A percentile compares a stretch with the other conserved stretches of the same genome.
phyloP scores from a whole-genome alignment of 2,113 vertebrate genomes.

The Panthera uncia region DNA sequence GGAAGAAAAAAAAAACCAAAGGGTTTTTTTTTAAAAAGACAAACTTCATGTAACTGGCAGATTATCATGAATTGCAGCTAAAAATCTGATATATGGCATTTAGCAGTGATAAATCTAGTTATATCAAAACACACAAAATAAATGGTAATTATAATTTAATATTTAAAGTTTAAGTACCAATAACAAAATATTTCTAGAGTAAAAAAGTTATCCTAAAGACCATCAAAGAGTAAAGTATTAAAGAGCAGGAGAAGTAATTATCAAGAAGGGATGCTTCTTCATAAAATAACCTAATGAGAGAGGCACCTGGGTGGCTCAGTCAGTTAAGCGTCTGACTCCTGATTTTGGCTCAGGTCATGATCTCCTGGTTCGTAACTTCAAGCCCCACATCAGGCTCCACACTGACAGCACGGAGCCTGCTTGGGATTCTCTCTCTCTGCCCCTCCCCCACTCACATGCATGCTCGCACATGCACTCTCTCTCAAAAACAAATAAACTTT shows the following conservation, averaged over 20 bases:
- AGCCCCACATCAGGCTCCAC: no score
- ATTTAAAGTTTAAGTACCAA: slow-evolving; percentile 33
- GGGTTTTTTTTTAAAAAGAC: background rate
- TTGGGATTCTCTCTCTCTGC: no score
- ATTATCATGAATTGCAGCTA: background rate
- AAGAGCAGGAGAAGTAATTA: background rate
- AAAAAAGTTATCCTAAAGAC: background rate
- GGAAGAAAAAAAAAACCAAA: background rate
- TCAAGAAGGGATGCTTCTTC: background rate
- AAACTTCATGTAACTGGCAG: background rate
- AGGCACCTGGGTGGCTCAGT: no score
- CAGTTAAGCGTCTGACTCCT: no score
- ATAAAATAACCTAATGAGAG: background rate
- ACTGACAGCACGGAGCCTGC: no score
- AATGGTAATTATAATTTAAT: slow-evolving; percentile 6
- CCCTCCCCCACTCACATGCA: no score
- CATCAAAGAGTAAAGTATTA: background rate
- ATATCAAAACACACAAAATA: background rate
- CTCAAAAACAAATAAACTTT: no score
- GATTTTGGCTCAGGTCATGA: no score
- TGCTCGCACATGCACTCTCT: no score
- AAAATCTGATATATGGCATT: slow-evolving; percentile 29
- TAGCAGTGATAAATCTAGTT: background rate
- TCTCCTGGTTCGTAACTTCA: no score
- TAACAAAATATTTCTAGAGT: slow-evolving; percentile 20